Conservation (phyloP, 2,797 vertebrate species). For the Limnodromus scolopaceus region DNA sequence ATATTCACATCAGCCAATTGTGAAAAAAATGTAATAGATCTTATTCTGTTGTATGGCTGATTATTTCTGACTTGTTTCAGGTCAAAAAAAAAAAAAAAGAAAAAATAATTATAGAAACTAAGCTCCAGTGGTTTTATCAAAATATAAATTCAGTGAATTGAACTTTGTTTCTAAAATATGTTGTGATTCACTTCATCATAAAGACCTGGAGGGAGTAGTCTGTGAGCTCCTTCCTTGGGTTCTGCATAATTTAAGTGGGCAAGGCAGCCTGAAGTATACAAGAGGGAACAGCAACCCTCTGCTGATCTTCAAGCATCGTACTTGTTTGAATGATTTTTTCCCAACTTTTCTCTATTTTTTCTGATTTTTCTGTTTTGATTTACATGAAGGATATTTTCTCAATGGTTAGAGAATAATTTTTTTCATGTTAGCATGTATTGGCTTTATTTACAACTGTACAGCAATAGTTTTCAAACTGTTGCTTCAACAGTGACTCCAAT, state of each 20-base stretch:
- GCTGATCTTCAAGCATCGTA: neutral
- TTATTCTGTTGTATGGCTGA: neutral
- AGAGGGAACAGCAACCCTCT: neutral
- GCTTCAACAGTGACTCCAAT: neutral
- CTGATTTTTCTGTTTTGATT: neutral
- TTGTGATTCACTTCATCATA: neutral
- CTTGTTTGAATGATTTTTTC: neutral
- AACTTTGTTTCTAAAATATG: neutral
- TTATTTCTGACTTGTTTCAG: neutral
- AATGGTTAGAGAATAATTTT: neutral
- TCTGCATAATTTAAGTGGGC: neutral
- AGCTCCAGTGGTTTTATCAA: neutral
- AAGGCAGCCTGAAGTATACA: neutral
- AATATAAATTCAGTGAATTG: neutral
- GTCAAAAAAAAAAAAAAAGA: neutral
- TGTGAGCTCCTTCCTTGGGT: neutral
- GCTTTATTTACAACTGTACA: neutral
- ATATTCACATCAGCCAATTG: neutral
- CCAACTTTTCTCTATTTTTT: neutral
- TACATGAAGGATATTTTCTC: neutral
- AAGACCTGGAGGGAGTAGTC: neutral
- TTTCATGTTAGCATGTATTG: neutral
- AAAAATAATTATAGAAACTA: neutral
- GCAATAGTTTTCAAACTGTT: neutral
- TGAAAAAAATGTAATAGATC: neutral